Conservation (phyloP, 2,113 vertebrate genomes). For the Hippocampus abdominalis region DNA sequence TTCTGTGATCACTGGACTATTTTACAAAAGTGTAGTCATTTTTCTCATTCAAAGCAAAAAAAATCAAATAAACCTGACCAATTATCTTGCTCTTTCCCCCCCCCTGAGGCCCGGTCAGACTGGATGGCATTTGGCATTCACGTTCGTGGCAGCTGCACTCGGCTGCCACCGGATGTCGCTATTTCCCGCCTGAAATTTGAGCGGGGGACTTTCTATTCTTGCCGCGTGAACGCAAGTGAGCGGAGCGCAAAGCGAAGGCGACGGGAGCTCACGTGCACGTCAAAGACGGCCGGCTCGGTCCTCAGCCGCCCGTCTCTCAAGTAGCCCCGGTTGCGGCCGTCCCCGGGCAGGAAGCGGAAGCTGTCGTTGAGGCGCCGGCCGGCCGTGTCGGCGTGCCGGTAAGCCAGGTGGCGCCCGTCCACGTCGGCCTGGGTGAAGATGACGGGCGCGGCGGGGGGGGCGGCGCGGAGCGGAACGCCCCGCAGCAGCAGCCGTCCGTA, state of each 20-base stretch:
- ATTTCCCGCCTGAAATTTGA: too few relatives aligned
- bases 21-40: too few relatives aligned
- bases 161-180: too few relatives aligned
- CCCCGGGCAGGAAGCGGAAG: conserved; percentile 68
- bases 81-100: too few relatives aligned
- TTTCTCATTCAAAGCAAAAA: too few relatives aligned
- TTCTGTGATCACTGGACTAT: too few relatives aligned
- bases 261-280: conserved; percentile 59
- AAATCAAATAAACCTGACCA: too few relatives aligned
- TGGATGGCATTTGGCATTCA: too few relatives aligned
- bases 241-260: background rate
- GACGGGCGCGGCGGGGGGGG: background rate
- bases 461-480: conserved; percentile 17
- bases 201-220: background rate
- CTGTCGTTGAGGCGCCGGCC: conserved; percentile 45
- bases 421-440: conserved; percentile 70
- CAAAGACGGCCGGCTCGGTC: conserved; percentile 58
- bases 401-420: conserved; percentile 57
- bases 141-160: too few relatives aligned
- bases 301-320: conserved; percentile 68
- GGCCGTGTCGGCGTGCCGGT: conserved; percentile 52
- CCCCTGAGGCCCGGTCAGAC: too few relatives aligned
- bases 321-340: conserved; percentile 65
- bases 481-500: conserved; percentile 60
- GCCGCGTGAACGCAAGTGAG: too few relatives aligned